A percentile compares a stretch with the other conserved stretches of the same genome.
Conservation (phyloP, 2,888 invertebrate genomes). For the Meandrusa payeni region DNA sequence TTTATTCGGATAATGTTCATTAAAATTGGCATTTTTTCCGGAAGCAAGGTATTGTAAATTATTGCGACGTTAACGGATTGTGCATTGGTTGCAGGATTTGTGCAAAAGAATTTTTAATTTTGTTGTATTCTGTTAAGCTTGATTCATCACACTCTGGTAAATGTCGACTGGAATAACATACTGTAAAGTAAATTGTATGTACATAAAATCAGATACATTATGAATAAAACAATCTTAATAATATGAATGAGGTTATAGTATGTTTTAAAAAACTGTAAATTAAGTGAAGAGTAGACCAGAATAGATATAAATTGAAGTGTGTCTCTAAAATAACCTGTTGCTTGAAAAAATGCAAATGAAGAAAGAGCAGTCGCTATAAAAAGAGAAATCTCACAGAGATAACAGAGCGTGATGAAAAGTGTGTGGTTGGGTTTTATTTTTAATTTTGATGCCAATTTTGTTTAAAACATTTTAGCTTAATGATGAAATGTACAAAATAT, state of each 20-base stretch:
- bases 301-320: no score
- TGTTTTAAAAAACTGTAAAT: no score
- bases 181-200: no score
- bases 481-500: constrained; percentile 40
- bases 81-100: constrained; percentile 70
- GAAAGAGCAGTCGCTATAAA: no score
- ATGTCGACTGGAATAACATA: not conserved
- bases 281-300: no score
- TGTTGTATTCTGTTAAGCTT: constrained; percentile 54
- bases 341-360: no score
- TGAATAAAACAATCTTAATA: no score
- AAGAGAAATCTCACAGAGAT: no score
- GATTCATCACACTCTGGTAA: constrained; percentile 60
- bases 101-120: constrained; percentile 66
- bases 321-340: no score
- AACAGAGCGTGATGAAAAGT: constrained; percentile 53
- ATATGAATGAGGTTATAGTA: no score
- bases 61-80: constrained; percentile 63
- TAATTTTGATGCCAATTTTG: constrained; percentile 55
- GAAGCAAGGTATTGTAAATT: constrained; percentile 57
- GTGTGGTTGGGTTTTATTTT: constrained; percentile 26
- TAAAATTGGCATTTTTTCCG: constrained; percentile 81
- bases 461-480: constrained; percentile 34
- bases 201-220: no score
- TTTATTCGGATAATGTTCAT: constrained; percentile 31